Conservation (phyloP, 2,888 invertebrate genomes). For the Hydrotaea diabolus region DNA sequence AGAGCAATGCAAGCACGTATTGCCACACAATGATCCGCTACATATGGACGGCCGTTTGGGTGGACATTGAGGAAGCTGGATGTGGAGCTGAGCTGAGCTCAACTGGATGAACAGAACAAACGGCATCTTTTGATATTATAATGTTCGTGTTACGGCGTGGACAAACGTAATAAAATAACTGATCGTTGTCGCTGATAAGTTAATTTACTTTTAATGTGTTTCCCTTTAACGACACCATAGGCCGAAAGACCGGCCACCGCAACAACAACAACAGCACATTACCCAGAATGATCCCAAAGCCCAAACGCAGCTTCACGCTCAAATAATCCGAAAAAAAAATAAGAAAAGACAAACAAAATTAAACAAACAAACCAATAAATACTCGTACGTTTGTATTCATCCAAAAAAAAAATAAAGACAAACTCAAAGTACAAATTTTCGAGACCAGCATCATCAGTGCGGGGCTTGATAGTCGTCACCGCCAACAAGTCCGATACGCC, state of each 20-base stretch:
- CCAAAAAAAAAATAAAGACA: constrained; percentile 1
- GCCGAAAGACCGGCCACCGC: not conserved
- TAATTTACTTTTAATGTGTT: constrained; percentile 81
- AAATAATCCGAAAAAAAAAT: not conserved
- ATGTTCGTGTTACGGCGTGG: constrained; percentile 81
- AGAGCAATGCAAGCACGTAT: constrained; percentile 4
- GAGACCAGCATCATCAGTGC: constrained; percentile 14
- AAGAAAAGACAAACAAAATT: not conserved
- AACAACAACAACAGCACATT: constrained; percentile 13
- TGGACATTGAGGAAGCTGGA: constrained; percentile 26
- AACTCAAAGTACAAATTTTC: constrained; percentile 32
- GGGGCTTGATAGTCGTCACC: too few relatives aligned
- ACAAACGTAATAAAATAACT: constrained; percentile 81
- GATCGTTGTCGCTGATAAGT: constrained; percentile 81
- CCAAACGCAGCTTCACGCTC: constrained; percentile 35
- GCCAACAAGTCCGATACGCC: not conserved
- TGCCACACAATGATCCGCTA: constrained; percentile 21
- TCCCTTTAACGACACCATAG: constrained; percentile 68
- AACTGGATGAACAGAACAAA: constrained; percentile 62
- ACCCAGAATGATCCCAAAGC: constrained; percentile 3
- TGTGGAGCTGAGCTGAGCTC: not conserved
- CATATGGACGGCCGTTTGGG: constrained; percentile 33
- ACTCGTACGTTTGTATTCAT: constrained; percentile 22
- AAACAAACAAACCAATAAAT: constrained; percentile 38
- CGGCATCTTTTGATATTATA: constrained; percentile 80